Conservation (phyloP, 2,888 invertebrate genomes). For the Erpobdella octoculata region DNA sequence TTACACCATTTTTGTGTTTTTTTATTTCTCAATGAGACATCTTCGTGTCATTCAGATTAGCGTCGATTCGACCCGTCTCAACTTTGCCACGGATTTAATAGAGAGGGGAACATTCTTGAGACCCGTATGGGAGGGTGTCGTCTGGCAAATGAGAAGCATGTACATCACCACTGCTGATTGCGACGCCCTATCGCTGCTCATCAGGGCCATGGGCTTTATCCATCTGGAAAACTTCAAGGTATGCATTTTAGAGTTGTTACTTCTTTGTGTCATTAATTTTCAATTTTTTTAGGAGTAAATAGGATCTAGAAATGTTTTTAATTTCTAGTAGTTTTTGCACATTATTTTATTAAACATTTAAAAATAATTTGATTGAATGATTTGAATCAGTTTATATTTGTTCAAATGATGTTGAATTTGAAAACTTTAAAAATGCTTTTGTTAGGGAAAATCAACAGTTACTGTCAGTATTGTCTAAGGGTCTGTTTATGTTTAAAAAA, state of each 20-base stretch:
- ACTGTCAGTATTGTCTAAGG: too few species aligned
- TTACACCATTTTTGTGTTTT: too few species aligned
- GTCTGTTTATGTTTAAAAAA: too few species aligned
- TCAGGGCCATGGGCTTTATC: constrained; percentile 30
- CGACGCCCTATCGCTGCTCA: constrained; percentile 27
- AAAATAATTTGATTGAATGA: too few species aligned
- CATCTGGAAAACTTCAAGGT: constrained; percentile 30
- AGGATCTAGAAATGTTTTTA: not conserved
- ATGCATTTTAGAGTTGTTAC: not conserved
- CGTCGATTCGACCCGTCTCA: constrained; percentile 29
- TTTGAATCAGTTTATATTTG: too few species aligned
- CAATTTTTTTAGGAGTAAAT: not conserved
- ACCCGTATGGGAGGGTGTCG: constrained; percentile 30
- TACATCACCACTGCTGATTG: constrained; percentile 24
- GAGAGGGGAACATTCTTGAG: constrained; percentile 23
- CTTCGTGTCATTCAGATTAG: not conserved
- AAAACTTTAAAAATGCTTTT: too few species aligned
- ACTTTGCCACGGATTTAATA: constrained; percentile 27
- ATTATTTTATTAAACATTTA: too few species aligned
- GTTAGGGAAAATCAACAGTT: too few species aligned
- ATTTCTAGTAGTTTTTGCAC: not conserved
- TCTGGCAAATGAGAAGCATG: constrained; percentile 32
- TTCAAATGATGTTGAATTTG: too few species aligned
- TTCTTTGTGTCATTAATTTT: not conserved
- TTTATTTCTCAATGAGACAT: too few species aligned